Evolutionary conservation across 2,797 vertebrate genomes (phyloP), one percentile per base, ranked within the genome.

Genomic region (Hippocampus kuda): DNA sequence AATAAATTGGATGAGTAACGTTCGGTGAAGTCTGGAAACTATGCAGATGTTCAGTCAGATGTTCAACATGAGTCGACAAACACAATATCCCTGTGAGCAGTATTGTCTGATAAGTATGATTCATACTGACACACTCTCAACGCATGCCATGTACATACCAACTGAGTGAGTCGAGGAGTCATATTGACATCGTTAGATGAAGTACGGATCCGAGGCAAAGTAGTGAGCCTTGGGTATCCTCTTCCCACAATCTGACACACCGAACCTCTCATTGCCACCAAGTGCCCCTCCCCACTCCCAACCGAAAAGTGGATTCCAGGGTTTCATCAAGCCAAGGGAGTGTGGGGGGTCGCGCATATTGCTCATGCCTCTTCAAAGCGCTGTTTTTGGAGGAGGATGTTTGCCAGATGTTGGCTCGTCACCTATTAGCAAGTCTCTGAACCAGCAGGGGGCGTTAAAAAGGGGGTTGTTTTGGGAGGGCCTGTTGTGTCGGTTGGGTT

Each of bases 221-320:
- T 34, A 70, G 42, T 46, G 75, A 81, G 77, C 38, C 73, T 73
- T 79, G 84, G 82, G 83, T 83, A 86, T 84, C 80, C 81, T 80
- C 77, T 77, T 84, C 81, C 83, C 80, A 72, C 80, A 82, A 77
- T 44, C 69, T 79, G 78, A 84, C 83, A 82, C 71, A 70, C 68
- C 76, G 79, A 81, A 73, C 81, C 79, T 76, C 75, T 76, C 76
- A 2, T 12, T 18, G 27, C 7, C 61, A 30, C 60, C 30, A 48
- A 48, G 13, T 62, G 7, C 6, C 27, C 15, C 16, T 1, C 6
- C 30, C 34, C 42, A 34, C 61, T 38, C 41, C 61, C 61, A n/a
- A 75, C 48, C 53, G 1, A 56, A 24, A 56, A 56, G 8, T 30
- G 63, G 82, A 73, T 49, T 7, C 6, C 72, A 79, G 77, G 70